Conservation (phyloP, 1,140 invertebrate genomes). For the Drosophila ambigua region DNA sequence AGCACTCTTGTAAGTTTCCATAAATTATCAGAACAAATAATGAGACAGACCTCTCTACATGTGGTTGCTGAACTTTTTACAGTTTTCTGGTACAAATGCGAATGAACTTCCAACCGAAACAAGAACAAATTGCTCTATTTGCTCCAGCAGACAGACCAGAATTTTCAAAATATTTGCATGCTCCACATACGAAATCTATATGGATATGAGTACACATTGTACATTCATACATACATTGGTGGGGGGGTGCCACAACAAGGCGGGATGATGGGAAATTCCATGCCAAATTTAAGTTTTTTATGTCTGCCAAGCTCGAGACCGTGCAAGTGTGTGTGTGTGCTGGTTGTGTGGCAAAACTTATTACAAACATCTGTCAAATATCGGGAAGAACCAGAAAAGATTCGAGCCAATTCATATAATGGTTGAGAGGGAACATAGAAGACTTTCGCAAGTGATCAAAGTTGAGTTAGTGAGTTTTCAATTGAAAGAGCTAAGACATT, state of each 20-base stretch:
- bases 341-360: slow-evolving; percentile 41
- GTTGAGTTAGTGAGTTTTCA: too few relatives aligned
- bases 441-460: too few relatives aligned
- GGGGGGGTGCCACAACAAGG: background rate
- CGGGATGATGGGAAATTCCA: slow-evolving; percentile 52
- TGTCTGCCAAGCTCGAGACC: slow-evolving; percentile 1
- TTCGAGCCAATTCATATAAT: background rate
- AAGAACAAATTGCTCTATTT: slow-evolving; percentile 57
- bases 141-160: slow-evolving; percentile 64
- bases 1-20: slow-evolving; percentile 52
- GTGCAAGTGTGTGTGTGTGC: slow-evolving; percentile 16
- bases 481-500: slow-evolving; percentile 14
- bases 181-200: slow-evolving; percentile 59
- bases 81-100: slow-evolving; percentile 67
- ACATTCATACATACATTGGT: slow-evolving; percentile 18
- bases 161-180: slow-evolving; percentile 72
- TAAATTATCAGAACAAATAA: slow-evolving; percentile 57
- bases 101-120: too few relatives aligned
- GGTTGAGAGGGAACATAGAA: slow-evolving; percentile 9
- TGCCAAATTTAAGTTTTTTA: slow-evolving; percentile 40
- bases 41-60: slow-evolving; percentile 39
- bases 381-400: slow-evolving; percentile 11
- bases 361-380: slow-evolving; percentile 69
- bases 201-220: slow-evolving; percentile 4
- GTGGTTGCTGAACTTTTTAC: slow-evolving; percentile 55